Base-by-base conservation (phyloP, 2,888 invertebrate species). In the Pocota personata region DNA sequence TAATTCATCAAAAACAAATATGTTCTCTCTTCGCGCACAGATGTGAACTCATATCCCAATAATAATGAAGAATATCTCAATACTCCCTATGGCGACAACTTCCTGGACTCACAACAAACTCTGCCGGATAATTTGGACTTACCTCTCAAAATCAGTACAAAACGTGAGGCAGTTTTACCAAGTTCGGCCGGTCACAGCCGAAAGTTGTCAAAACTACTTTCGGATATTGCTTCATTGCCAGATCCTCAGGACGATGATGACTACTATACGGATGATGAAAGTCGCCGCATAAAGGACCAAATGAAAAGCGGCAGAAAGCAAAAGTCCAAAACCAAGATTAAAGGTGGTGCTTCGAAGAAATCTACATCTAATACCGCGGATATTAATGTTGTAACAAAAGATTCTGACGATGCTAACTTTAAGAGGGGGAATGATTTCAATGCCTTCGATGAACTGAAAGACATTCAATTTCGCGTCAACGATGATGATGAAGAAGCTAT, bases 401-500 rank as follows among this genome's bases (percentile, higher is more conserved):
- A 67, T 1, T 32, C 16, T 0, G 32, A 50, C 14, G 35, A 60
- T 4, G 14, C 8, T 12, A 21, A 37, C 14, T 1, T 8, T 10
- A 12, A 48, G 7, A 12, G 40, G n/a, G 40, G 12, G 7, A 82
- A 73, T 14, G 43, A 69, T 19, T 82, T 77, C 3, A 55, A 75
- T 27, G 43, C 37, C 0, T 88, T 87, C 32, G 58, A 87, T 0
- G 88, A 88, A 46, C 67, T 88, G 8, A 80, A 73, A 16, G 87
- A 88, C 35, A 87, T 88, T 10, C 87, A 88, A 43, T 88, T 88
- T 8, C 87, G 82, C 16, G 80, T 89, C 1, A 87, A 80, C 52
- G 35, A 79, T 6, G 73, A 87, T 10, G 88, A 88, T 35, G 88
- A 88, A 55, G 83, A 88, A 58, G 88, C 82, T 12, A 88, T 88